Base-by-base conservation (phyloP, 2,113 vertebrate genomes). In the Elaphurus davidianus region DNA sequence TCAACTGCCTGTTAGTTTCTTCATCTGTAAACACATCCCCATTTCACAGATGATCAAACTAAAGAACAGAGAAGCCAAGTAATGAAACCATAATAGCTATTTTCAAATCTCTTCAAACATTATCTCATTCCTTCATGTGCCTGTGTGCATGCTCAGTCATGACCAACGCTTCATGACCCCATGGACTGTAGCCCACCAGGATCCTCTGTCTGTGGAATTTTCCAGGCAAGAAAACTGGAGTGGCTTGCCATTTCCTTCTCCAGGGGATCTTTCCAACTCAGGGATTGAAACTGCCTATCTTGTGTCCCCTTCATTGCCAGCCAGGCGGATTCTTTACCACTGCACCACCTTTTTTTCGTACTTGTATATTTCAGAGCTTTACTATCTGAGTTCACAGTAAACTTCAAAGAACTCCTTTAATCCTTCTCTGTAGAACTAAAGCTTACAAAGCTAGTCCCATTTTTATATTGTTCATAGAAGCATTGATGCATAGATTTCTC, bases 361-460 rank as follows among this genome's bases (percentile, higher is more conserved):
- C 40, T 27, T 6, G 6, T 2, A 1, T 3, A 9, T 47, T 33
- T 62, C 16, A 23, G 55, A 7, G 2, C 28, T 23, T 13, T 2
- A 0, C 11, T 50, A 3, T 3, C 0, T 16, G 55, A 3, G 27
- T 54, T n/a, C 7, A 25, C 60, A 19, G 15, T 12, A 50, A 23
- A 21, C 40, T 16, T 23, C 16, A 27, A 19, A 6, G 11, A 33
- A 5, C 1, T 4, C 1, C 6, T 62, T 36, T 30, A 27, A 36
- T 67, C 74, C 57, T 71, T 79, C 52, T 33, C 1, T 2, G 14
- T 8, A 15, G 9, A 60, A 28, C 76, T 17, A 23, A 64, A 76
- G 27, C 27, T 45, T 60, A 62, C 54, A 90, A 89, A 74, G 25
- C 14, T 1, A 25, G 7, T 62, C 84, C 17, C 17, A 8, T 50